Evolutionary conservation across 2,797 vertebrate species (phyloP).

Genomic region (Acanthurus leucopareius): DNA sequence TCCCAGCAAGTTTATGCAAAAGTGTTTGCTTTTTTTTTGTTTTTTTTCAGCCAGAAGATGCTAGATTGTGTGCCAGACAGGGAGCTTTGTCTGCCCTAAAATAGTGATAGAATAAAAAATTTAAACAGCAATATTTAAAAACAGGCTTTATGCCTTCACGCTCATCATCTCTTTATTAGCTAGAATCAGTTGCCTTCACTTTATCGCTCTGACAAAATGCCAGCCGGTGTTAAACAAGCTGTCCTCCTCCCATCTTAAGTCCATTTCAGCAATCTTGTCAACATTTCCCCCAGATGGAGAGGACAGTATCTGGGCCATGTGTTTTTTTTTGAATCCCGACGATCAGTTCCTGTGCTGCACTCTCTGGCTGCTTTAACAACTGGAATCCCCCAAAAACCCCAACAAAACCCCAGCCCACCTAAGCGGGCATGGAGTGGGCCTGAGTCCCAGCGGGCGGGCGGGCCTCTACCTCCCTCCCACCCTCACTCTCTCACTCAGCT

Average conservation of each 20-base stretch:
- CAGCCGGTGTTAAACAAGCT: slow-evolving; percentile 48
- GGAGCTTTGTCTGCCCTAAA: slow-evolving; percentile 12
- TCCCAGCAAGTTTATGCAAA: slow-evolving; percentile 31
- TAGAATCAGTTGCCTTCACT: slow-evolving; percentile 36
- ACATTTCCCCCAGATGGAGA: slow-evolving; percentile 34
- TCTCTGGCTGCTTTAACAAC: slow-evolving; percentile 29
- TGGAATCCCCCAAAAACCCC: slow-evolving; percentile 24
- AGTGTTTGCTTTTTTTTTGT: slow-evolving; percentile 3
- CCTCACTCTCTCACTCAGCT: slow-evolving; percentile 38
- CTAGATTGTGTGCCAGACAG: slow-evolving; percentile 6
- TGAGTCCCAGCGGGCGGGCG: slow-evolving; percentile 15
- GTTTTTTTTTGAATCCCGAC: slow-evolving; percentile 36
- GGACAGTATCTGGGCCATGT: slow-evolving; percentile 45
- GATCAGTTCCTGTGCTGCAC: slow-evolving; percentile 33
- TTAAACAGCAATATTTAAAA: slow-evolving; percentile 12
- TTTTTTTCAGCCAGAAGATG: slow-evolving; percentile 43
- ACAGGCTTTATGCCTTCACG: slow-evolving; percentile 6
- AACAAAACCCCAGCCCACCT: slow-evolving; percentile 53
- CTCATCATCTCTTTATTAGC: slow-evolving; percentile 35
- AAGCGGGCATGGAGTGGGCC: slow-evolving; percentile 46
- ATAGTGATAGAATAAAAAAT: slow-evolving; percentile 21
- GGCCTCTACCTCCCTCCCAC: slow-evolving; percentile 16
- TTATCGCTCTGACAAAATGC: slow-evolving; percentile 32
- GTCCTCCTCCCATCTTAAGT: slow-evolving; percentile 41
- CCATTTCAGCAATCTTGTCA: slow-evolving; percentile 46